Evolutionary conservation across 2,797 vertebrate genomes (phyloP), one percentile per base, ranked within the genome.

Genomic region (Argyrosomus regius): DNA sequence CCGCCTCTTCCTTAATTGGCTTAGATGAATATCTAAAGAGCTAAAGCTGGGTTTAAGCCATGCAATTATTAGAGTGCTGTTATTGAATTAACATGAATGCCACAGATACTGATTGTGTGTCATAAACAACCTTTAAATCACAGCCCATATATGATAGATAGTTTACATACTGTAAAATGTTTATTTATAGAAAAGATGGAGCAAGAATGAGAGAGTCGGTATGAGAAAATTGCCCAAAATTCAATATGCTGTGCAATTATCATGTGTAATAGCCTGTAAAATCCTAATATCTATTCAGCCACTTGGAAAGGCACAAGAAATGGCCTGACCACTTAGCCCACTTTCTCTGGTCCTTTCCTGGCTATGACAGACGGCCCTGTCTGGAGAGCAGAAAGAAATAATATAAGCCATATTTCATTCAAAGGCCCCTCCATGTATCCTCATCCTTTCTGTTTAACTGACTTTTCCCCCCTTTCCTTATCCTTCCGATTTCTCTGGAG

Each of bases 221-320:
- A 82, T 80, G 74, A 89, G 91, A 93, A 95, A 91, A 95, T 91
- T 89, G 91, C 89, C 75, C 64, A 72, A 90, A 94, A 94, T 94
- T 95, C 93, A 93, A 94, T 95, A 95, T 93, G 94, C 92, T 91
- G 87, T 92, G 92, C 93, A 95, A 95, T 95, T 96, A 95, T 95
- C 91, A 93, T 94, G 95, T 95, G 94, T 95, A 95, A 96, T 96
- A 95, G 95, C 88, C 95, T 96, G 95, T 95, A 94, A 96, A 95
- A 96, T 95, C 95, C 95, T 94, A 93, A 95, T 95, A 95, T 95
- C 94, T 94, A 93, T 88, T 86, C 94, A 95, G 93, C 90, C 93
- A 89, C 86, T 94, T 91, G 94, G 94, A 95, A 95, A 95, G 92
- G 90, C 91, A 90, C 89, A 93, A 90, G 92, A 94, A 95, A 95